Base-by-base conservation (phyloP, 2,888 invertebrate species). In the Lysandra coridon region DNA sequence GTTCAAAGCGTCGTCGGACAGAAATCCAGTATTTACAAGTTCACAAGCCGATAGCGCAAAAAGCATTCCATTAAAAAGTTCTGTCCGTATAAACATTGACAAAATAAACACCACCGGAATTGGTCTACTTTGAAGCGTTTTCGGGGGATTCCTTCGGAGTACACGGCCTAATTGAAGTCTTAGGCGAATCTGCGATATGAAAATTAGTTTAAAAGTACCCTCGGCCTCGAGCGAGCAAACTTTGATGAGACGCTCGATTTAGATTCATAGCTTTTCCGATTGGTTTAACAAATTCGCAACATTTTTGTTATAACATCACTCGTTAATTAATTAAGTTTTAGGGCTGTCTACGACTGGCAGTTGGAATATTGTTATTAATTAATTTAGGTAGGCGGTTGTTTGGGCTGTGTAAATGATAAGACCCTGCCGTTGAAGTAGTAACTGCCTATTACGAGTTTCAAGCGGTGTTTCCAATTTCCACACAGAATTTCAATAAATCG, bases 171-270 rank as follows among this genome's bases (percentile, higher is more conserved):
- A 83, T 83, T 81, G 82, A 79, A 81, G 80, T 81, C 80, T 81
- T 79, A 57, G 78, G 49, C 73, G 33, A 73, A 73, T 73, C 78
- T 12, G 87, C 88, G 89, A 89, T 91, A 92, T 90, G 90, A 90
- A 91, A 91, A 92, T 92, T 89, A 91, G 90, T 91, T 90, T 84
- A 85, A 84, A 88, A 91, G 87, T 85, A 90, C 88, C 89, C 84
- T 83, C 86, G 85, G 87, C 85, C 83, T 84, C 84, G 84, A 86
- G 86, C 86, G 88, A 85, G 84, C 87, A 84, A 92, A 92, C 89
- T 92, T 91, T 91, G 92, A 92, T 92, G 89, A 91, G 88, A 85
- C 87, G 84, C 89, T 89, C 90, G 89, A 91, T 92, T 92, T 91
- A 91, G 88, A 92, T 92, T 92, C 91, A 92, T 92, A 89, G 91